Percentiles rank a stretch among this genome's conserved stretches.
These are phyloP conservation scores for Seriola dumerili DNA, from an alignment of 2,113 vertebrate species.

Conservation along the genomic window DNA sequence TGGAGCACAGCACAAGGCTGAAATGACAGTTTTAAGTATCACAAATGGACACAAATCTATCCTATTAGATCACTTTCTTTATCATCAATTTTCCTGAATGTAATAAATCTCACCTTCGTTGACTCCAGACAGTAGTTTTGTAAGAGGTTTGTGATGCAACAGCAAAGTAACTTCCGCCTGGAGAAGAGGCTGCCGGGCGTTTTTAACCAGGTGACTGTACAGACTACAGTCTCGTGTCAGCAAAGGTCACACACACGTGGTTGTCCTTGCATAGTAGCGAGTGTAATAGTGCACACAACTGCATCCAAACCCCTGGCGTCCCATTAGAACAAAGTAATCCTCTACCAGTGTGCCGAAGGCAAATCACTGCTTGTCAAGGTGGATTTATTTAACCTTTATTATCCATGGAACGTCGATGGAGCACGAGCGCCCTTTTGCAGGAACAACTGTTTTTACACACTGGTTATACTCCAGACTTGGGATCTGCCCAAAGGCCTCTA, in stretches of 20 bases:
- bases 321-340: slow-evolving; percentile 26
- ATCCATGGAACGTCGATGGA: background rate
- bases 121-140: background rate
- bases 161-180: background rate
- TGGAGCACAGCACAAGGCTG: no score
- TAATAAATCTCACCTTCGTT: background rate
- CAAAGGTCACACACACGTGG: slow-evolving; percentile 23
- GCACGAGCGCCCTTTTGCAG: background rate
- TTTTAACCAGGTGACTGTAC: slow-evolving; percentile 14
- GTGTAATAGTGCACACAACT: slow-evolving; percentile 17
- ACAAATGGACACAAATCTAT: no score
- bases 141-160: background rate
- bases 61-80: background rate
- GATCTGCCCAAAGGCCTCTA: background rate
- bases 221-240: background rate
- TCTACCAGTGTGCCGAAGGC: slow-evolving; percentile 12
- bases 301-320: slow-evolving; percentile 2
- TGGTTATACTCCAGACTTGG: background rate
- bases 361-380: slow-evolving; percentile 25
- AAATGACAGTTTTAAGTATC: no score
- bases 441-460: background rate
- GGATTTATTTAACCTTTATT: slow-evolving; percentile 22
- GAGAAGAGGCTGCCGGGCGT: slow-evolving; percentile 4
- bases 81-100: background rate
- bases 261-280: slow-evolving; percentile 22